Percentiles rank a stretch among this genome's conserved stretches.
Evolutionary conservation across 1,140 invertebrate species (phyloP).

Genomic region (Drosophila orosa): DNA sequence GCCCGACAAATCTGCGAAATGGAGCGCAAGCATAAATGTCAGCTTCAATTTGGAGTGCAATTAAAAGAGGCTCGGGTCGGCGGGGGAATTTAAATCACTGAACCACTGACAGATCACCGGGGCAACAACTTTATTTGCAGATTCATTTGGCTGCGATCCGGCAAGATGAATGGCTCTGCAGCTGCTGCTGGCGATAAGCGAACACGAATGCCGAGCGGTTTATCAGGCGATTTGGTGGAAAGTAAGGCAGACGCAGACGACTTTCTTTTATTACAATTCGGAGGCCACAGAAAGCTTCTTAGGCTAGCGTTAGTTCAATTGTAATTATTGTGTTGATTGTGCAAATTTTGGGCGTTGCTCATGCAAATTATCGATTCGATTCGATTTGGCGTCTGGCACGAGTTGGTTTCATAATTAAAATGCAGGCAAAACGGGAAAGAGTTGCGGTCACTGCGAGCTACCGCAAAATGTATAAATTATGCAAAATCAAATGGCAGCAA

Average conservation of each 20-base stretch:
- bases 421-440: slow-evolving; percentile 56
- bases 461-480: slow-evolving; percentile 71
- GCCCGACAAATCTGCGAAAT: slow-evolving; percentile 45
- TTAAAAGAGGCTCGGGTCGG: slow-evolving; percentile 55
- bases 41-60: slow-evolving; percentile 71
- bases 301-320: slow-evolving; percentile 10
- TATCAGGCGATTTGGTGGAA: slow-evolving; percentile 53
- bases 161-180: slow-evolving; percentile 70
- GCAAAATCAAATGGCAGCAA: slow-evolving; percentile 56
- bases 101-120: slow-evolving; percentile 59
- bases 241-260: slow-evolving; percentile 55
- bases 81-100: slow-evolving; percentile 30
- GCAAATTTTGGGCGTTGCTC: slow-evolving; percentile 54
- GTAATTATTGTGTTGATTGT: slow-evolving; percentile 49
- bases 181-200: slow-evolving; percentile 59
- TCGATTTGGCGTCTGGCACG: slow-evolving; percentile 60
- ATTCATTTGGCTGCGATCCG: slow-evolving; percentile 63
- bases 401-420: slow-evolving; percentile 74
- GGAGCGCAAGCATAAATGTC: slow-evolving; percentile 78
- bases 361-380: slow-evolving; percentile 67
- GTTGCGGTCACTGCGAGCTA: slow-evolving; percentile 62
- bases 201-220: slow-evolving; percentile 26
- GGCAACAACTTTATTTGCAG: slow-evolving; percentile 72
- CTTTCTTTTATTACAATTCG: slow-evolving; percentile 58
- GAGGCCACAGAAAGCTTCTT: slow-evolving; percentile 36